Evolutionary conservation across 2,113 vertebrate genomes (phyloP).

Genomic region (Murina feae): DNA sequence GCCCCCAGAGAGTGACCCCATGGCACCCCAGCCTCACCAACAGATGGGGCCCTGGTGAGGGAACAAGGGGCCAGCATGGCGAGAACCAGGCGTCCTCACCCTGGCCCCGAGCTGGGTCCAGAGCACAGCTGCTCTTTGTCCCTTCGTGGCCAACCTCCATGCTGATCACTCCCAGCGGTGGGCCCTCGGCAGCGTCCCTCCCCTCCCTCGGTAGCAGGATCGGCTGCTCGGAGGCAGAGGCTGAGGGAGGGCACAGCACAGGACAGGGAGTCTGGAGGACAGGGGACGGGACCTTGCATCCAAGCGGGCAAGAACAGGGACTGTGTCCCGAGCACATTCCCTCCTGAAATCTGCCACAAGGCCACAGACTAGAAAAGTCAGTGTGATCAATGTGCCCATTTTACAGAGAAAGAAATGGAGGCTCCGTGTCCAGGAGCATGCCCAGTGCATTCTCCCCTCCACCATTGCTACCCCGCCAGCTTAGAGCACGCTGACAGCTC

Average conservation of each 20-base stretch:
- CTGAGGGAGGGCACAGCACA: not conserved
- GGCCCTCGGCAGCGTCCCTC: not conserved
- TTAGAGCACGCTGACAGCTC: not conserved
- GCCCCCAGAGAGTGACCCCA: not conserved
- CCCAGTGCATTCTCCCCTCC: not conserved
- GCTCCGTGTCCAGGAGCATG: not conserved
- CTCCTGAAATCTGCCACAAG: not conserved
- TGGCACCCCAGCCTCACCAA: not conserved
- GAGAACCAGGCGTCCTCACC: not conserved
- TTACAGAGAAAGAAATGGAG: not conserved
- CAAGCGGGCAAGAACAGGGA: not conserved
- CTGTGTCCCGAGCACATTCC: not conserved
- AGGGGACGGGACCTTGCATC: slow-evolving; percentile 21
- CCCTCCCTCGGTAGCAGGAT: not conserved
- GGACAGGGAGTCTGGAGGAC: not conserved
- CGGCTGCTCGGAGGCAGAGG: not conserved
- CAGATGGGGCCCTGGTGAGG: not conserved
- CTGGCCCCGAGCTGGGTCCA: not conserved
- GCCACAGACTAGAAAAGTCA: not conserved
- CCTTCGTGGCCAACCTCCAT: not conserved
- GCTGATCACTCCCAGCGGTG: not conserved
- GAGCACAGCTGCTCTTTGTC: slow-evolving; percentile 27
- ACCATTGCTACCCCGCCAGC: not conserved
- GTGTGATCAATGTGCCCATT: not conserved
- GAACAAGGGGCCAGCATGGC: not conserved